phyloP scores from a whole-genome alignment of 2,113 vertebrate genomes.

The Cettia cetti region DNA sequence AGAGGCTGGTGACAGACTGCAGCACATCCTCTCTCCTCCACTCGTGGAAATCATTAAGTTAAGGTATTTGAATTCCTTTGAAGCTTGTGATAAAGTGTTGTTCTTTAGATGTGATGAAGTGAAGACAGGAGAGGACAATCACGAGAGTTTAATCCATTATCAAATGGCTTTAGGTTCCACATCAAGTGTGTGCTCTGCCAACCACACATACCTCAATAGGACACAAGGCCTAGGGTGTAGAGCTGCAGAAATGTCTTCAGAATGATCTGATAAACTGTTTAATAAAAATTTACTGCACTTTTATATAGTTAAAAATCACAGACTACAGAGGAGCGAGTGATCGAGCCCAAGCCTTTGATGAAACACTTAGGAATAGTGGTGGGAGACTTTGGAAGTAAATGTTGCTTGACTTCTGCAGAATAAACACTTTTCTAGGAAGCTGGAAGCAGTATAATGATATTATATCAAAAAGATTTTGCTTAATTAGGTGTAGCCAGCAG shows the following conservation, averaged over 20 bases:
- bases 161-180: background rate
- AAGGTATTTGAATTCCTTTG: background rate
- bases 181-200: background rate
- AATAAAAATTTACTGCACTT: background rate
- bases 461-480: background rate
- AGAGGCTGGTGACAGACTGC: background rate
- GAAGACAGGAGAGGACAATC: background rate
- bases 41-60: background rate
- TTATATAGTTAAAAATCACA: background rate
- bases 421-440: background rate
- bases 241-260: background rate
- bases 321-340: background rate
- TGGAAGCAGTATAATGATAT: background rate
- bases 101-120: background rate
- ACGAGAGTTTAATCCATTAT: background rate
- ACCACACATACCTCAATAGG: fast-evolving
- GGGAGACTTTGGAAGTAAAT: background rate
- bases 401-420: background rate
- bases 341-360: background rate
- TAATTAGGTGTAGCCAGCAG: background rate
- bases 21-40: background rate
- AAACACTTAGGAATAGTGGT: background rate
- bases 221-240: background rate
- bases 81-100: background rate
- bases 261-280: background rate